Conservation (phyloP, 2,113 vertebrate genomes). For the Marcusenius ussheri region DNA sequence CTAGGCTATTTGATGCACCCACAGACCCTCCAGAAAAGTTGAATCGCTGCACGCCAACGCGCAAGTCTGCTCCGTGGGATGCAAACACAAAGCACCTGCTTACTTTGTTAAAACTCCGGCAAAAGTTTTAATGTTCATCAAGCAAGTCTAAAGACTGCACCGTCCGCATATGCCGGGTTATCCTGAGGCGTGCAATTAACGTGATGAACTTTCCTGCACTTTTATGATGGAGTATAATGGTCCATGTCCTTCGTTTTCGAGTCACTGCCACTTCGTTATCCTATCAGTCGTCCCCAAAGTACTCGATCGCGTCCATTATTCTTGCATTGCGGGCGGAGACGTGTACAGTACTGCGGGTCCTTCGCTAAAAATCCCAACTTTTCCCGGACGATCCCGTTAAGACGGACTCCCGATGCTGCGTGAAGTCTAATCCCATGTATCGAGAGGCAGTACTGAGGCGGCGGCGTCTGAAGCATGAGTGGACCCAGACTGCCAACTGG, state of each 20-base stretch:
- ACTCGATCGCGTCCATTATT: not conserved
- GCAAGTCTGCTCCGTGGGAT: conserved; percentile 16
- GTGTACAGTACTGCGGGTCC: not conserved
- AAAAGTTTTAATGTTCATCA: not conserved
- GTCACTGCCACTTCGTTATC: not conserved
- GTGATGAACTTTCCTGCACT: not conserved
- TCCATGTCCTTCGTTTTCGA: not conserved
- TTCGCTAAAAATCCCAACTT: not conserved
- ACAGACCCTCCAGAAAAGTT: conserved; percentile 38
- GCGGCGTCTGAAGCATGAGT: conserved; percentile 38
- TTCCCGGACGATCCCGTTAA: conserved; percentile 10
- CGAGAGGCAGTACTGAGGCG: conserved; percentile 40
- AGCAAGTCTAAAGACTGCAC: not conserved
- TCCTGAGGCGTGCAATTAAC: not conserved
- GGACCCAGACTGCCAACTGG: conserved; percentile 54
- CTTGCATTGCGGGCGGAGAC: not conserved
- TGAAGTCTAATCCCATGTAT: conserved; percentile 34
- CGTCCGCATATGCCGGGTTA: not conserved
- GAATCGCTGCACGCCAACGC: not conserved
- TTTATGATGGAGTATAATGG: not conserved
- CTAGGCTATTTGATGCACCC: conserved; percentile 47
- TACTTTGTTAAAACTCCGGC: conserved; percentile 26
- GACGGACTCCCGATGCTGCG: conserved; percentile 20
- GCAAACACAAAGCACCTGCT: conserved; percentile 72
- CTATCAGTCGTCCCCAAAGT: not conserved